Evolutionary conservation across 2,113 vertebrate species (phyloP).

Genomic region (Empidonax traillii): DNA sequence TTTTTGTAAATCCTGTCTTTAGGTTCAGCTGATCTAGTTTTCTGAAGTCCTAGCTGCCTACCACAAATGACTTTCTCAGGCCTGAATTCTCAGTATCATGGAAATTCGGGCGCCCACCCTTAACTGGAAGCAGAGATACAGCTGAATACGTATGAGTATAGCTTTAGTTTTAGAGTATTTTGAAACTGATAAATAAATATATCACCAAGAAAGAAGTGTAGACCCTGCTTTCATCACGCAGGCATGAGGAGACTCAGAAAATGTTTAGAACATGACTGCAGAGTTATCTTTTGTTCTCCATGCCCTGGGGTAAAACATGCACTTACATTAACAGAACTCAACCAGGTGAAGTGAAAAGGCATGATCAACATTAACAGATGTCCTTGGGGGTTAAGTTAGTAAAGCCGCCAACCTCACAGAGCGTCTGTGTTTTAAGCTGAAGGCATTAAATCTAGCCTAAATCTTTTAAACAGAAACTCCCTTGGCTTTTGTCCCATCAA

Average conservation of each 20-base stretch:
- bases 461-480: background rate
- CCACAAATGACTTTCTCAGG: background rate
- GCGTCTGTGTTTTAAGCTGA: background rate
- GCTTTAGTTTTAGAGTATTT: background rate
- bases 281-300: background rate
- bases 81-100: background rate
- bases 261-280: background rate
- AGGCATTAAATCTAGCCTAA: background rate
- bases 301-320: background rate
- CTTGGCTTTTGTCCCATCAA: background rate
- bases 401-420: background rate
- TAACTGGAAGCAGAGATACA: background rate
- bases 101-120: background rate
- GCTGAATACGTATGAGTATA: background rate
- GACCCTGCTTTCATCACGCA: background rate
- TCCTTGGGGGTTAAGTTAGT: background rate
- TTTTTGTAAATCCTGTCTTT: background rate
- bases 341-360: background rate
- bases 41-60: background rate
- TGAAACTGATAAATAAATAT: background rate
- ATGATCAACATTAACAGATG: background rate
- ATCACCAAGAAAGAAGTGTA: background rate
- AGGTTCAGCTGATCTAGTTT: background rate
- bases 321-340: background rate
- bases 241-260: background rate